Conservation (phyloP, 2,113 vertebrate genomes). For the Megaceryle maxima region DNA sequence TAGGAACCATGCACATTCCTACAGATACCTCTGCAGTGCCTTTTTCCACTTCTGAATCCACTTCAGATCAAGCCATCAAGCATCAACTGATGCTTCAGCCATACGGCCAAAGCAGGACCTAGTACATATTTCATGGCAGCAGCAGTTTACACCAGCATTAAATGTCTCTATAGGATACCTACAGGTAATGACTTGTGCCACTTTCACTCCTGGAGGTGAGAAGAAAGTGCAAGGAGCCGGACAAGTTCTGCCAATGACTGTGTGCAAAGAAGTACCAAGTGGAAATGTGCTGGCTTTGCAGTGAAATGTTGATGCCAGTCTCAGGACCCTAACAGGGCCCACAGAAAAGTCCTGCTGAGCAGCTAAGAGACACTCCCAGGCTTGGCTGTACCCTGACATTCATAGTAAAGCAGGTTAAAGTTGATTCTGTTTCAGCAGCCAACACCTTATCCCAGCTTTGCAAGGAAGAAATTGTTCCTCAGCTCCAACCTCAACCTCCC, state of each 20-base stretch:
- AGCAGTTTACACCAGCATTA: not conserved
- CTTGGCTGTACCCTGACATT: not conserved
- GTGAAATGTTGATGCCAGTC: not conserved
- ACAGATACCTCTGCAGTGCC: not conserved
- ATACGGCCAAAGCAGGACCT: too few species aligned
- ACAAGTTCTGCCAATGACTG: not conserved
- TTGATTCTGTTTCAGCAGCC: not conserved
- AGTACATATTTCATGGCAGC: not conserved
- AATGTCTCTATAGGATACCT: not conserved
- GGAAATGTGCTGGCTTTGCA: not conserved
- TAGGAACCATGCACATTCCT: not conserved
- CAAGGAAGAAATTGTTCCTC: not conserved
- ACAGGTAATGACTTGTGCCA: not conserved
- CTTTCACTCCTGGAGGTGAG: not conserved
- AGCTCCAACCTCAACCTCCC: not conserved
- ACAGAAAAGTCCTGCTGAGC: not conserved
- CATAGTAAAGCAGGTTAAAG: not conserved
- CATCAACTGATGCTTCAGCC: not conserved
- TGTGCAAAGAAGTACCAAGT: not conserved
- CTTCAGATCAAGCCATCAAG: not conserved
- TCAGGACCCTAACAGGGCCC: not conserved
- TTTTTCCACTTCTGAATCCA: not conserved
- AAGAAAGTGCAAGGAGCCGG: not conserved
- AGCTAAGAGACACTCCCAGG: not conserved
- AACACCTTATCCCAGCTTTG: not conserved